Conservation (phyloP, 2,797 vertebrate genomes). For the Falco biarmicus region DNA sequence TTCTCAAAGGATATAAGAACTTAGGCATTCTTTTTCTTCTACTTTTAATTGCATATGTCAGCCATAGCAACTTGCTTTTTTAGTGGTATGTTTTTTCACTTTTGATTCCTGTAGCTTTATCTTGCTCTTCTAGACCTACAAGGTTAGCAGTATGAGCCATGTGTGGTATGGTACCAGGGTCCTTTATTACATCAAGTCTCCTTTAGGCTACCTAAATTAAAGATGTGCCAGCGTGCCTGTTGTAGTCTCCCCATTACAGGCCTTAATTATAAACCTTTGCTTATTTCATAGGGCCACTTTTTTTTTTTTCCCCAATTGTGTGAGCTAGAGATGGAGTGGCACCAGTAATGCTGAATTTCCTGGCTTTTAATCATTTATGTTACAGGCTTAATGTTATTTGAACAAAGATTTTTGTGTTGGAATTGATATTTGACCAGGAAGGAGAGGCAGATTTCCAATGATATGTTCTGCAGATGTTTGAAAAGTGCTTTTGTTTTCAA, state of each 20-base stretch:
- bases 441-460: conserved; percentile 35
- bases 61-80: background rate
- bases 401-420: conserved; percentile 36
- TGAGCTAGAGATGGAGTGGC: background rate
- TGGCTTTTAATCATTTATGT: conserved; percentile 23
- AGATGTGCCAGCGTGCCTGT: background rate
- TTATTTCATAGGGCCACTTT: background rate
- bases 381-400: background rate
- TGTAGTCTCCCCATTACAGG: background rate
- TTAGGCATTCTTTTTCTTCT: background rate
- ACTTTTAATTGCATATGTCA: background rate
- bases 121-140: background rate
- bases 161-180: background rate
- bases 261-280: background rate
- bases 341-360: background rate
- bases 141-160: background rate
- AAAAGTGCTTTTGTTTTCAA: conserved; percentile 36
- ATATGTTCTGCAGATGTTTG: conserved; percentile 50
- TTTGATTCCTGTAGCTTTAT: background rate
- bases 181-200: background rate
- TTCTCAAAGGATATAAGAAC: background rate
- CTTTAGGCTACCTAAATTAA: background rate
- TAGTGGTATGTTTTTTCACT: background rate
- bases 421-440: background rate
- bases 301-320: background rate